These are phyloP conservation scores for Epizoanthus scotinus DNA, from an alignment of 92 coral and sea anemone species.

Conservation along the genomic window DNA sequence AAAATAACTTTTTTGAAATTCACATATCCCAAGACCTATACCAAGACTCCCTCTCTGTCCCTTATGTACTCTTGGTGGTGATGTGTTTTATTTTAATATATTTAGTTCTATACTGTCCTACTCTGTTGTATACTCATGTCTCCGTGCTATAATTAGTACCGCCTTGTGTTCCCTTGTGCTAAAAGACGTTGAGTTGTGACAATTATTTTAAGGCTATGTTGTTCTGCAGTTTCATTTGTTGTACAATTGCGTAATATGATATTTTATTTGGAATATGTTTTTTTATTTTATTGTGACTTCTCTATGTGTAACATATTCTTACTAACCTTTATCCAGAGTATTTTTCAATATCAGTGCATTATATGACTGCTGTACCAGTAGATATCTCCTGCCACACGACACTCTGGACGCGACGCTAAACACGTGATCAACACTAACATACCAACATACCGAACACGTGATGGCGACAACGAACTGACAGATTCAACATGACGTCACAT, in stretches of 20 bases:
- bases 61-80: no score
- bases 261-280: background rate
- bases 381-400: background rate
- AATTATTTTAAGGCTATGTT: no score
- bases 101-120: no score
- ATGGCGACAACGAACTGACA: slow-evolving; percentile 21
- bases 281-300: background rate
- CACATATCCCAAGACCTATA: no score
- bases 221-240: background rate
- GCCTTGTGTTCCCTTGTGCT: background rate
- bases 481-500: slow-evolving; percentile 28
- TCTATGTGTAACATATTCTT: background rate
- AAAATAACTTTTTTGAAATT: no score
- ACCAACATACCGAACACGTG: slow-evolving; percentile 1
- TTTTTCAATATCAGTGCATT: slow-evolving; percentile 18
- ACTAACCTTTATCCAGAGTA: slow-evolving; percentile 14
- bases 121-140: background rate
- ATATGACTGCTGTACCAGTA: slow-evolving; percentile 15
- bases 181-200: background rate
- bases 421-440: slow-evolving; percentile 30
- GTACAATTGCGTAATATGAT: background rate
- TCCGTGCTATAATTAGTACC: background rate
- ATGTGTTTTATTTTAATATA: background rate
- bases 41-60: no score
- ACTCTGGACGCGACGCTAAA: slow-evolving; percentile 2